A percentile compares a stretch with the other conserved stretches of the same genome.
These are phyloP conservation scores for Lucifuga dentata DNA, from an alignment of 2,113 vertebrate species.

Conservation along the genomic window DNA sequence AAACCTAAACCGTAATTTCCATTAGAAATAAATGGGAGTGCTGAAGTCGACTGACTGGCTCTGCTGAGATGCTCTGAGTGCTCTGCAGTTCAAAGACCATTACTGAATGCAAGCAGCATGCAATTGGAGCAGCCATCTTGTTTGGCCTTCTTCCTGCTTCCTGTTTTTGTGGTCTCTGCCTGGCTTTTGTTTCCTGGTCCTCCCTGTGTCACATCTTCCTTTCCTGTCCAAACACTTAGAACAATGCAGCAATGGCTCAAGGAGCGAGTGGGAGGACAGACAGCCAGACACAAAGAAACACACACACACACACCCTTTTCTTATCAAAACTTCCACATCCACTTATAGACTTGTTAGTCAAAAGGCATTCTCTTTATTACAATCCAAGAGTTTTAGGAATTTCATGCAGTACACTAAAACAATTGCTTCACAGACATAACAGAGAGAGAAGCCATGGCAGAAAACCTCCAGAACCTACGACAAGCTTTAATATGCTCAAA, in stretches of 20 bases:
- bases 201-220: slow-evolving; percentile 74
- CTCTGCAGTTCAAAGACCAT: slow-evolving; percentile 47
- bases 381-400: slow-evolving; percentile 28
- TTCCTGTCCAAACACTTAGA: slow-evolving; percentile 73
- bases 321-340: background rate
- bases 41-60: slow-evolving; percentile 10
- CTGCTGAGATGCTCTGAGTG: slow-evolving; percentile 11
- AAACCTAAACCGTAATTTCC: background rate
- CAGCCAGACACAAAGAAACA: slow-evolving; percentile 31
- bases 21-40: background rate
- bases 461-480: no score
- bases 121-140: slow-evolving; percentile 69
- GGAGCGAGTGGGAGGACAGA: slow-evolving; percentile 37
- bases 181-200: slow-evolving; percentile 78
- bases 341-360: background rate
- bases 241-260: slow-evolving; percentile 54
- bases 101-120: slow-evolving; percentile 48
- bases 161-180: slow-evolving; percentile 76
- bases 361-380: background rate
- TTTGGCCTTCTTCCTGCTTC: slow-evolving; percentile 77
- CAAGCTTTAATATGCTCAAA: no score
- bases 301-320: background rate
- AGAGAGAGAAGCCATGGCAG: slow-evolving; percentile 42
- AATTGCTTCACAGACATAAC: slow-evolving; percentile 37
- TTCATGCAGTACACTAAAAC: background rate